Base-by-base conservation (phyloP, 2,113 vertebrate genomes). In the Mastomys coucha region DNA sequence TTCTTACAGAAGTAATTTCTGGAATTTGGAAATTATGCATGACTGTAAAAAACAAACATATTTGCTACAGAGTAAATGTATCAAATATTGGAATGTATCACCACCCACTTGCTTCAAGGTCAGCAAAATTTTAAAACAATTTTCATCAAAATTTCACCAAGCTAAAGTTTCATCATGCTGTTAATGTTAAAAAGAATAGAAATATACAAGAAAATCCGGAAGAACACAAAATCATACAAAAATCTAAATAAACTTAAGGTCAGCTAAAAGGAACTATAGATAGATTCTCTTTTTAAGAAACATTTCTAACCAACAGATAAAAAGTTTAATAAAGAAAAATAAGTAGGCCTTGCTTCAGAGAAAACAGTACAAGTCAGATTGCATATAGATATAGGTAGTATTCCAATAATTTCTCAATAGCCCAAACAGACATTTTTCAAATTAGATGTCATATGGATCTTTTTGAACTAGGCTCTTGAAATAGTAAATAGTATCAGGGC, bases 21-120 rank as follows among this genome's bases (percentile, higher is more conserved):
- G 82, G 72, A 92, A 97, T 96, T 95, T 88, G 69, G 89, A 96
- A 97, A 97, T 97, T 96, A 97, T 92, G 63, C 78, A 89, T 82
- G 91, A 92, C 67, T 96, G 56, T 91, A 94, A 97, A 90, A 90
- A 51, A 96, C 88, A 96, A 91, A 95, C 42, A 97, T 89, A 96
- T 96, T 95, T 96, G 88, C 72, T 49, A 92, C 97, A 97, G 96
- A 96, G 67, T 69, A 69, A 69, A 88, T 91, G 81, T 94, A 97
- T 53, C 92, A 33, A 92, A 67, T 49, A 76, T 56, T 33, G 76
- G 8, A 33, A 92, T 60, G 88, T 51, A 72, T 42, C 88, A 77
- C 60, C 45, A 94, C 53, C 78, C 60, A 85, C 67, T 88, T 92
- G 94, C 86, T 89, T 92, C 63, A 95, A 97, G 81, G 94, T 97